These are phyloP conservation scores for Petrolisthes cinctipes DNA, from an alignment of 2,888 invertebrate genomes.

Conservation along the genomic window DNA sequence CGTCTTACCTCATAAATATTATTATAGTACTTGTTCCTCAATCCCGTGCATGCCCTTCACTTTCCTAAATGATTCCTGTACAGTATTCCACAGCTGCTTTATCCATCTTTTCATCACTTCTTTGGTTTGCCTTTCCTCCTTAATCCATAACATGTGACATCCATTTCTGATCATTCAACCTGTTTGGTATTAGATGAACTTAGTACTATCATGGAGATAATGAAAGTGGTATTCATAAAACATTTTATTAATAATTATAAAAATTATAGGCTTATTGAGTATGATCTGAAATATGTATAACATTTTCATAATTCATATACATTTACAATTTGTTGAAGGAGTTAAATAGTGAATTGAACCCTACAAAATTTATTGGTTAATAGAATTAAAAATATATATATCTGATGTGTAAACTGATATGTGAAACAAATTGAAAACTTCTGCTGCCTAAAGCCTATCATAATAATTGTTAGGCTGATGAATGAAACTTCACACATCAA, in stretches of 20 bases:
- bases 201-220: too few species aligned
- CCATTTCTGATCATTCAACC: too few species aligned
- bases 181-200: too few species aligned
- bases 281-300: slow-evolving; percentile 51
- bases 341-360: slow-evolving; percentile 32
- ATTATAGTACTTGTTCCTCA: too few species aligned
- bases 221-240: slow-evolving; percentile 27
- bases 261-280: slow-evolving; percentile 55
- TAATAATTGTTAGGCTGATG: neutral
- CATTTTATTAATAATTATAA: slow-evolving; percentile 54
- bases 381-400: slow-evolving; percentile 39
- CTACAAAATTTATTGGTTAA: slow-evolving; percentile 29
- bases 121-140: too few species aligned
- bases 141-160: too few species aligned
- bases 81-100: too few species aligned
- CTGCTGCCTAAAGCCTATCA: neutral
- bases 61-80: too few species aligned
- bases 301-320: slow-evolving; percentile 38
- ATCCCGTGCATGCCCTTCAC: too few species aligned
- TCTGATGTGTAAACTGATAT: slow-evolving; percentile 46
- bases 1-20: too few species aligned
- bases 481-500: too few species aligned
- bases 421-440: slow-evolving; percentile 45
- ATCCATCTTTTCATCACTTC: too few species aligned
- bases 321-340: slow-evolving; percentile 13